Base-by-base conservation (phyloP, 2,888 invertebrate genomes). In the Sinopyrophorus schimmeli region DNA sequence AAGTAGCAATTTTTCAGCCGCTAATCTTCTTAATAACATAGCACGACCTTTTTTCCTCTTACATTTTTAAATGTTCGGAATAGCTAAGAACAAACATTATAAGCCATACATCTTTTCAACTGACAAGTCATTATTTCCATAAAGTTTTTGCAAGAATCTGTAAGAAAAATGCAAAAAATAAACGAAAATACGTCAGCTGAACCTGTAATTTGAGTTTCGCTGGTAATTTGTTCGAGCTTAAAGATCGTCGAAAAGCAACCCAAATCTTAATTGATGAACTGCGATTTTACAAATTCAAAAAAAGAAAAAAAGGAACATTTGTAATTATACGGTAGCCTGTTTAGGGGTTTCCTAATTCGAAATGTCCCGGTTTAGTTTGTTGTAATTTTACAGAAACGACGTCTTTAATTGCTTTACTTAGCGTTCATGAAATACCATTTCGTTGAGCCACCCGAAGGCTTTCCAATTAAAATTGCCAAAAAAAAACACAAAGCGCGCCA, bases 261-360 rank as follows among this genome's bases (percentile, higher is more conserved):
- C 39, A 27, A 39, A 39, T 28, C 27, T 18, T 39, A 39, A 39
- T 39, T 39, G 17, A 27, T 39, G 27, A 37, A 28, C 39, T 27
- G 10, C 16, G 35, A 35, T 35, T 35, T 35, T 20, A 35, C 35
- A 24, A 35, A n/a, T 6, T 18, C 5, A 2, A 21, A 21, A 21
- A 21, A 2, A 21, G 21, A n/a, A 2, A 21, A 21, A 21, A 21
- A 21, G 9, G 9, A 5, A 21, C 9, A 3, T 21, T 21, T 21
- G 30, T 16, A 11, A n/a, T 16, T 30, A 6, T 5, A 30, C 30
- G 11, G 16, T 5, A 30, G 16, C 11, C 4, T 30, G 6, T 4
- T 12, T 11, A 30, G n/a, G 3, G 12, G 3, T 1, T 3, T 7
- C 5, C 11, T n/a, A n/a, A n/a, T n/a, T n/a, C n/a, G n/a, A n/a